Evolutionary conservation across 2,888 invertebrate genomes (phyloP).

Genomic region (Brenthis daphne): DNA sequence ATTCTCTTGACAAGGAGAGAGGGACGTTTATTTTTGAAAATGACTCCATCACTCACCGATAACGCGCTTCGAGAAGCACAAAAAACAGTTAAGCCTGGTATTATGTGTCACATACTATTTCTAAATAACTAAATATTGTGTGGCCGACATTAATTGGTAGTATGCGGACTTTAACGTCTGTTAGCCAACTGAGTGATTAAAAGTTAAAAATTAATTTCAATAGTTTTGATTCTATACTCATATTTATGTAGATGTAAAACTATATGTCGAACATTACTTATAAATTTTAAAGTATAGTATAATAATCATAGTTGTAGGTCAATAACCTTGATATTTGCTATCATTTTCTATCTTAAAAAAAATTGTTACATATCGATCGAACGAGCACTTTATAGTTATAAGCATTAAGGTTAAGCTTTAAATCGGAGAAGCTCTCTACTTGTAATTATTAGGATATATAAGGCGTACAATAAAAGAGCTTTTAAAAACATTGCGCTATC

Average conservation of each 20-base stretch:
- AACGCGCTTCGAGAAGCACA: constrained; percentile 64
- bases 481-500: constrained; percentile 77
- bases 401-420: neutral
- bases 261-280: neutral
- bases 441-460: constrained; percentile 41
- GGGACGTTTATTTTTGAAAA: constrained; percentile 78
- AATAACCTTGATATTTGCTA: too few species aligned
- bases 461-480: constrained; percentile 77
- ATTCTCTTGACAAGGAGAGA: constrained; percentile 62
- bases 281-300: neutral
- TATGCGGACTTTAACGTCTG: constrained; percentile 58
- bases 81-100: constrained; percentile 64
- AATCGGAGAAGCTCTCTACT: constrained; percentile 19
- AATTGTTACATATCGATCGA: neutral
- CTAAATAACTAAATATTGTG: constrained; percentile 69
- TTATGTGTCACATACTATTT: constrained; percentile 65
- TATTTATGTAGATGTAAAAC: neutral
- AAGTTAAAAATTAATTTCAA: constrained; percentile 47
- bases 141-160: constrained; percentile 53
- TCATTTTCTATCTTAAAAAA: neutral
- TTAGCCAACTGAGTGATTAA: constrained; percentile 43
- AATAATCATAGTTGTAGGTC: too few species aligned
- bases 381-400: neutral
- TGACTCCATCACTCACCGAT: constrained; percentile 77
- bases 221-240: constrained; percentile 8